Evolutionary conservation across 2,888 invertebrate species (phyloP).

Genomic region (Dynastes hyllus): DNA sequence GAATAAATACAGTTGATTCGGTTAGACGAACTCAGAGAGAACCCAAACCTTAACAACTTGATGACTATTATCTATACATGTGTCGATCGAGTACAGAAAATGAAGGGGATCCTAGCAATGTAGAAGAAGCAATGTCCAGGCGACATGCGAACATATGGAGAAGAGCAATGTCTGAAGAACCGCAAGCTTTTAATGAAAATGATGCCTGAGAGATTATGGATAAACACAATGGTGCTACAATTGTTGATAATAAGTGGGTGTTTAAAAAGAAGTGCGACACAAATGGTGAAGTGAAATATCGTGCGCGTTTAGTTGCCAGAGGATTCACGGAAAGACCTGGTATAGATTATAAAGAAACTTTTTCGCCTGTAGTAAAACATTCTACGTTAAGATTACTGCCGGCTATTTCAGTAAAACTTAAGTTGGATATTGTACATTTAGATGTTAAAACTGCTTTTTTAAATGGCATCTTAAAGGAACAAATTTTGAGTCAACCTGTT

Average conservation of each 20-base stretch:
- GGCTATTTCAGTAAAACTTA: slow-evolving; percentile 53
- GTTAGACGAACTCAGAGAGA: slow-evolving; percentile 55
- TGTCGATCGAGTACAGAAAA: slow-evolving; percentile 39
- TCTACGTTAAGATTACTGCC: slow-evolving; percentile 57
- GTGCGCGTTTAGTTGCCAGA: slow-evolving; percentile 49
- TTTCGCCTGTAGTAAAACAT: slow-evolving; percentile 57
- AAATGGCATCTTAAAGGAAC: slow-evolving; percentile 58
- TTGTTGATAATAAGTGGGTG: slow-evolving; percentile 63
- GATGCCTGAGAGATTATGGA: slow-evolving; percentile 60
- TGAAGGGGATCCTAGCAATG: slow-evolving; percentile 50
- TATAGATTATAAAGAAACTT: slow-evolving; percentile 57
- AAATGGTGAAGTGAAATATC: slow-evolving; percentile 50
- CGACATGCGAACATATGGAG: slow-evolving; percentile 58
- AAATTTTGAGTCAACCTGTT: slow-evolving; percentile 56
- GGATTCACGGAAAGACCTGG: slow-evolving; percentile 55
- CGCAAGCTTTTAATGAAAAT: slow-evolving; percentile 60
- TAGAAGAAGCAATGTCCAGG: slow-evolving; percentile 49
- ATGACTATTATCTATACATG: slow-evolving; percentile 58
- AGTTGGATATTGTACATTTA: slow-evolving; percentile 54
- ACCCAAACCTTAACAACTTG: slow-evolving; percentile 55
- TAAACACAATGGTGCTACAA: slow-evolving; percentile 53
- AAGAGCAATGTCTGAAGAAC: slow-evolving; percentile 61
- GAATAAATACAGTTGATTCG: slow-evolving; percentile 21
- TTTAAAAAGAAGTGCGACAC: slow-evolving; percentile 59
- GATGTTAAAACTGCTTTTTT: slow-evolving; percentile 61